Percentiles rank a stretch among this genome's conserved stretches.
Conservation (phyloP, 1,140 invertebrate genomes). For the Aphelinus certus region DNA sequence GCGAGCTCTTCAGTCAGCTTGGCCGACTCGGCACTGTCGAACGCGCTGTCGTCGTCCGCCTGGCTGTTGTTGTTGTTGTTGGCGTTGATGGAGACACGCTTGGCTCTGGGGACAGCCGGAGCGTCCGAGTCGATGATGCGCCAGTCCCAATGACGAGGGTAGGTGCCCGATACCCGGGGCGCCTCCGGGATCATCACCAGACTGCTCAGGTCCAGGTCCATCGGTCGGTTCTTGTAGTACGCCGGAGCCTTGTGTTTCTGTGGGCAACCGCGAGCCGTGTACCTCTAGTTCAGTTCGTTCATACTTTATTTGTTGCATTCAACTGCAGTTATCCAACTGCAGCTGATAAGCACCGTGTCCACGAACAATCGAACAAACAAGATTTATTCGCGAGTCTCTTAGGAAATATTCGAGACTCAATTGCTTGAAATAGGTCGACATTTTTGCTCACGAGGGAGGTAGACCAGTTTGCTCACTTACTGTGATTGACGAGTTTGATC, state of each 20-base stretch:
- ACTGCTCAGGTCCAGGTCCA: conserved; percentile 76
- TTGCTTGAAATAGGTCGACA: too few species aligned
- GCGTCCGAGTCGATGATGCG: conserved; percentile 68
- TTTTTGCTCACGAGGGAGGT: too few species aligned
- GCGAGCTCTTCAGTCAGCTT: conserved; percentile 27
- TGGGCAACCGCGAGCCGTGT: neutral
- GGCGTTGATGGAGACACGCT: conserved; percentile 11
- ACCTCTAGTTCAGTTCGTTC: too few species aligned
- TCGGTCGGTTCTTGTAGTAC: conserved; percentile 79
- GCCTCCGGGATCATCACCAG: conserved; percentile 81
- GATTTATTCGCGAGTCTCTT: neutral
- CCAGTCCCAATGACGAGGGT: conserved; percentile 79
- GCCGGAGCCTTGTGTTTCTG: conserved; percentile 84
- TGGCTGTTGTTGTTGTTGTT: conserved; percentile 41
- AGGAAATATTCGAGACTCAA: too few species aligned
- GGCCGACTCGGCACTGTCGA: conserved; percentile 53
- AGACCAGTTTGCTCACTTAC: too few species aligned
- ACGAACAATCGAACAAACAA: neutral
- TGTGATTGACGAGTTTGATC: too few species aligned
- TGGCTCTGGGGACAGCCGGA: conserved; percentile 37
- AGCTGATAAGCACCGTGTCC: too few species aligned
- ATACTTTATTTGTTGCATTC: too few species aligned
- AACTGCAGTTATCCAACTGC: too few species aligned
- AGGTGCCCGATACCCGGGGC: conserved; percentile 76
- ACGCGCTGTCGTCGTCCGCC: conserved; percentile 49